Conservation (phyloP, 2,113 vertebrate species). For the Falcunculus frontatus region DNA sequence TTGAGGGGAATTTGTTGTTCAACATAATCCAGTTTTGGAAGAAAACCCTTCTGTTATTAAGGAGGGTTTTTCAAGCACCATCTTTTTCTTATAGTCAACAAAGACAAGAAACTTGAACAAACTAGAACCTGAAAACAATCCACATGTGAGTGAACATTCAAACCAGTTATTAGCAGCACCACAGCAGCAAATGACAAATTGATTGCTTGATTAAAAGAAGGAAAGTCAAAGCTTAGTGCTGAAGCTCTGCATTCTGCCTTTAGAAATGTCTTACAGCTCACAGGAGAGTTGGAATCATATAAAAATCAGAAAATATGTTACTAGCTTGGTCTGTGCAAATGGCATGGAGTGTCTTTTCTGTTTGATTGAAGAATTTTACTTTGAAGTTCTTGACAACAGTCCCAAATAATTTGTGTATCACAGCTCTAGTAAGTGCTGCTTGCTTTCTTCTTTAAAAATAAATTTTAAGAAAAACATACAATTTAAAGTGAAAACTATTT, state of each 20-base stretch:
- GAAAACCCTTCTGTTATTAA: not conserved
- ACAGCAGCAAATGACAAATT: not conserved
- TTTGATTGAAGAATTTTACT: not conserved
- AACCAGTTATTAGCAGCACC: not conserved
- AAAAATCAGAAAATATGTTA: not conserved
- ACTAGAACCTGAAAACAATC: not conserved
- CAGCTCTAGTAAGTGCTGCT: not conserved
- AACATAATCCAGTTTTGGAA: not conserved
- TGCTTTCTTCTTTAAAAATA: not conserved
- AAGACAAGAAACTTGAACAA: not conserved
- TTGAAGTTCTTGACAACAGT: not conserved
- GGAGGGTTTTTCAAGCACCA: not conserved
- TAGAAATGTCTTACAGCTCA: not conserved
- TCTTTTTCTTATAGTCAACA: not conserved
- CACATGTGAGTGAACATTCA: not conserved
- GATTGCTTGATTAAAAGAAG: not conserved
- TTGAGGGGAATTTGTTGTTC: not conserved
- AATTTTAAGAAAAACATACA: not conserved
- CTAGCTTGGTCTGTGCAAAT: not conserved
- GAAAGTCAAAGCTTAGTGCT: not conserved
- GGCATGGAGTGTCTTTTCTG: not conserved
- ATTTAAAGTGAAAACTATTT: not conserved
- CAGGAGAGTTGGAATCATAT: not conserved
- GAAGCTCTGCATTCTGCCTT: not conserved
- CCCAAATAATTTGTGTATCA: not conserved